Conservation (phyloP, 1,140 invertebrate genomes). For the Eupristina koningsbergeri region DNA sequence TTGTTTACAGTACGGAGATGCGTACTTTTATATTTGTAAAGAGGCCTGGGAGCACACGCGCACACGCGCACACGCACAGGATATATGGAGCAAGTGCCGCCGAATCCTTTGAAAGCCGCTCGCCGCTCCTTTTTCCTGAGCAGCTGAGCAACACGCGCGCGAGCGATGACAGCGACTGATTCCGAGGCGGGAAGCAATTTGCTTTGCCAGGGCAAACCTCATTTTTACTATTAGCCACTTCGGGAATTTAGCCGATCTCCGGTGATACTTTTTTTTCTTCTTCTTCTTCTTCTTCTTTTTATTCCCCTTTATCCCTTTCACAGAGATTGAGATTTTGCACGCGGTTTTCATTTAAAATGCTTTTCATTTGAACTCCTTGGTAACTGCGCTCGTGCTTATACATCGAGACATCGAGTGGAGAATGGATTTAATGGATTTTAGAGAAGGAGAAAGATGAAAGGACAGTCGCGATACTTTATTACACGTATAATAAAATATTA, state of each 20-base stretch:
- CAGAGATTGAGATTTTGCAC: no score
- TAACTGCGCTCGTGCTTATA: neutral
- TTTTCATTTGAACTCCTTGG: neutral
- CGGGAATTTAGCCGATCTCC: neutral
- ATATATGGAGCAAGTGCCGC: conserved; percentile 35
- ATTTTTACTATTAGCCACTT: conserved; percentile 39
- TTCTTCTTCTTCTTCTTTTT: neutral
- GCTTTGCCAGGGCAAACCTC: conserved; percentile 43
- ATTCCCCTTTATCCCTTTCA: no score
- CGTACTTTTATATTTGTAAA: conserved; percentile 38
- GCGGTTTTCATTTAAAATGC: neutral
- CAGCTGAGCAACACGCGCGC: neutral
- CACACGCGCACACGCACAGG: no score
- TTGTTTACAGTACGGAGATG: conserved; percentile 62
- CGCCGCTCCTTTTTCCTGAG: conserved; percentile 1
- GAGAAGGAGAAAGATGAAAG: neutral
- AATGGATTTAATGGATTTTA: neutral
- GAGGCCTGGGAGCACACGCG: conserved; percentile 22
- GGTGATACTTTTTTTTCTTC: neutral
- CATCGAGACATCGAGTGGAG: neutral
- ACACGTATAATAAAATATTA: neutral
- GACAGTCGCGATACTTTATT: neutral
- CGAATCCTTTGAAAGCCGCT: conserved; percentile 11
- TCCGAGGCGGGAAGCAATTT: conserved; percentile 51
- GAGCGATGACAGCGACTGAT: conserved; percentile 48